Conservation (phyloP, 2,797 vertebrate genomes). For the Fistularia tabacaria region DNA sequence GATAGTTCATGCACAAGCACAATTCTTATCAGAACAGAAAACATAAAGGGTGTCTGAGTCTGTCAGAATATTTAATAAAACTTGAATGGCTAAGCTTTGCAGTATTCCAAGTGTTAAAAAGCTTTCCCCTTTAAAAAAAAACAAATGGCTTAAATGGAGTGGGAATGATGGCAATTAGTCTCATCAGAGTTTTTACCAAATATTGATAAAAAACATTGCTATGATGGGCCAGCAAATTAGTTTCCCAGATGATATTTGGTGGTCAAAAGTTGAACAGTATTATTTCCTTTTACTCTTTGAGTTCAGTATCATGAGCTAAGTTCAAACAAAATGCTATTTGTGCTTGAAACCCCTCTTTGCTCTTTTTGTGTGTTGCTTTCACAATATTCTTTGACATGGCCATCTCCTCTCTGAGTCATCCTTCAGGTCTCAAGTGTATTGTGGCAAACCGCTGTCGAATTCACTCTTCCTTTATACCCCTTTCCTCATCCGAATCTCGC, state of each 20-base stretch:
- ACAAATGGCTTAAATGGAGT: conserved; percentile 30
- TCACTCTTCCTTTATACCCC: conserved; percentile 45
- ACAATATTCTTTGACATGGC: conserved; percentile 51
- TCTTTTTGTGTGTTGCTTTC: conserved; percentile 34
- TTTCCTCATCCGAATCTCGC: conserved; percentile 27
- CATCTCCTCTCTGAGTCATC: conserved; percentile 61
- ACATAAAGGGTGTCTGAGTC: too few relatives aligned
- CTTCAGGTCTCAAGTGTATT: conserved; percentile 56
- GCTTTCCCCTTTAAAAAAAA: conserved; percentile 25
- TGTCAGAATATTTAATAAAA: too few relatives aligned
- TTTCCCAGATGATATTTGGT: conserved; percentile 13
- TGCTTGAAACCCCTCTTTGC: conserved; percentile 20
- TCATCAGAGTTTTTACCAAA: conserved; percentile 14
- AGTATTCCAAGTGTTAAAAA: conserved; percentile 47
- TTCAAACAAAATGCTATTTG: conserved; percentile 45
- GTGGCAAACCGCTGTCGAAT: conserved; percentile 52
- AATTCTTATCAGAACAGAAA: too few relatives aligned
- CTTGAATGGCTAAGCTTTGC: conserved; percentile 50
- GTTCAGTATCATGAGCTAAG: conserved; percentile 29
- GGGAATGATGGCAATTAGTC: conserved; percentile 36
- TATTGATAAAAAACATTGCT: neutral
- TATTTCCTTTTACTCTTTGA: conserved; percentile 14
- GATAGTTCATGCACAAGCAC: too few relatives aligned
- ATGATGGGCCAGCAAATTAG: conserved; percentile 19
- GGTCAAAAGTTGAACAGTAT: neutral